Conservation (phyloP, 2,888 invertebrate genomes). For the Diarsia rubi region DNA sequence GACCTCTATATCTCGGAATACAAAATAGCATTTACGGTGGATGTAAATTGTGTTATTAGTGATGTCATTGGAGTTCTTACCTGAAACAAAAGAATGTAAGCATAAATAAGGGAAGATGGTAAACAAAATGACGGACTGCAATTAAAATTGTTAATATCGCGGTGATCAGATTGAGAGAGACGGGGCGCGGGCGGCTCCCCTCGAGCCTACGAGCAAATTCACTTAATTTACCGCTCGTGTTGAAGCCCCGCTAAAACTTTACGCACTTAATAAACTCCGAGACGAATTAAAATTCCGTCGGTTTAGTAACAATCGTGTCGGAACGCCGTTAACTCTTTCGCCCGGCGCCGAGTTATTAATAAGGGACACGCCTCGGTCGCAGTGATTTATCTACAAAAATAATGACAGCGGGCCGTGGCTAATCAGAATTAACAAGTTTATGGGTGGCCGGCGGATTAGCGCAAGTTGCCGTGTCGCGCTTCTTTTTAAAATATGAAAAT, state of each 20-base stretch:
- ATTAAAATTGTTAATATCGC: constrained; percentile 80
- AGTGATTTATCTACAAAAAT: constrained; percentile 82
- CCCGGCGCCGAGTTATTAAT: constrained; percentile 82
- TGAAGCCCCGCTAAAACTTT: constrained; percentile 86
- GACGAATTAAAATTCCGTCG: constrained; percentile 89
- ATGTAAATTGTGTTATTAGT: constrained; percentile 74
- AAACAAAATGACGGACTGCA: constrained; percentile 67
- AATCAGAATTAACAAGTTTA: constrained; percentile 83
- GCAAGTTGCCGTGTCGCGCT: constrained; percentile 75
- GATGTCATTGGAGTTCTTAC: constrained; percentile 77
- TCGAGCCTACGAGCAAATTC: constrained; percentile 83
- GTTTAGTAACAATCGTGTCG: constrained; percentile 88
- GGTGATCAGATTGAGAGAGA: constrained; percentile 81
- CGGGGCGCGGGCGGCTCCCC: constrained; percentile 71
- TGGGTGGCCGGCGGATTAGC: constrained; percentile 71
- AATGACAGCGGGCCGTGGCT: constrained; percentile 74
- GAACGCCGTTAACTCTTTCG: constrained; percentile 86
- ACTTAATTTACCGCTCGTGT: constrained; percentile 86
- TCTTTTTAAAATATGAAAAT: constrained; percentile 85
- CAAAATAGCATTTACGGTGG: constrained; percentile 72
- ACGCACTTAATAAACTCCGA: constrained; percentile 90
- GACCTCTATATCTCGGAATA: constrained; percentile 78
- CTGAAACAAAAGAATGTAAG: constrained; percentile 75
- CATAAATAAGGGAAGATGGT: constrained; percentile 48
- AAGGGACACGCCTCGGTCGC: constrained; percentile 80